Base-by-base conservation (phyloP, 2,797 vertebrate species). In the Thamnophis elegans region DNA sequence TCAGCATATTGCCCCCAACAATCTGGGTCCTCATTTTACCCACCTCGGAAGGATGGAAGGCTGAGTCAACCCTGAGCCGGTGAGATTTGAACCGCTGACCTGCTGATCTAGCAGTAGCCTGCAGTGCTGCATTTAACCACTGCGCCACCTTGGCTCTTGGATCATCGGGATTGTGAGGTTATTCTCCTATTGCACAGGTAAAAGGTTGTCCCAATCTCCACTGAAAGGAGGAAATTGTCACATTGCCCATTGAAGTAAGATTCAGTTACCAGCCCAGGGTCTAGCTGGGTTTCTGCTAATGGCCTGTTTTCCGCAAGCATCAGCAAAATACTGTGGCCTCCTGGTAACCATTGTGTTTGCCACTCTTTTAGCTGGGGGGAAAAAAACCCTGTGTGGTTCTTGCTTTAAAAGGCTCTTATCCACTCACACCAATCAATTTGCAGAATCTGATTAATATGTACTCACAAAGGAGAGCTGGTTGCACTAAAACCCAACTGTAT, bases 361-460 rank as follows among this genome's bases (percentile, higher is more conserved):
- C 42, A 32, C 25, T 59, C 58, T 28, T 88, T 73, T 59, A 42
- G 5, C 32, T 25, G 11, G 1, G 47, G 5, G 47, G 5, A 1
- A 22, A 11, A 14, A 25, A 36, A 8, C 5, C 11, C 11, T 9
- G 47, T 51, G 10, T 78, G 36, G 5, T 51, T 47, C 28, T 78
- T 32, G 18, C 36, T 51, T 82, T 82, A 92, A 88, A 26, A 92
- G 36, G 26, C 78, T 73, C 91, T 62, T 25, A 18, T 25, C 25
- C 89, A 91, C 20, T 82, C 42, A 86, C 7, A 12, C 36, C 11
- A 20, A 13, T 47, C 78, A 12, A 11, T 82, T 47, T 82, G 78
- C 78, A 22, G 14, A 53, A 91, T 54, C 14, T 32, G 90, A 91
- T 82, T 42, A 78, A 73, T 95, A 92, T 60, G 55, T 86, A 25